phyloP scores from a whole-genome alignment of 64 coral and sea anemone species.

The Montipora cactus region DNA sequence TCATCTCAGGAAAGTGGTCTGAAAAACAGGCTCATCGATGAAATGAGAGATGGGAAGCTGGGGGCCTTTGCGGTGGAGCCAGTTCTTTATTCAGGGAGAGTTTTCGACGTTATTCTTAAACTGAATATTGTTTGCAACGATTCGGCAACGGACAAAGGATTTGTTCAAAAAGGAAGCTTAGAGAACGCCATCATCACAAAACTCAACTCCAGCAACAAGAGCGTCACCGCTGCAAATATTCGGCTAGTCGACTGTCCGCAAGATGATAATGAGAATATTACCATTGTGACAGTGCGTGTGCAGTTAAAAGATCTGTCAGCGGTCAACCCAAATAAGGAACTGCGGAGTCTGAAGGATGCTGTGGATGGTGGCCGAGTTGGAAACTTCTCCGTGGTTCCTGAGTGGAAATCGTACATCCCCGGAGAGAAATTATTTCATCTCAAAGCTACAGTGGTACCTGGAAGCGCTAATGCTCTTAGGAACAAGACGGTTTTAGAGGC shows the following conservation, averaged over 20 bases:
- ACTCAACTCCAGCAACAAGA: background rate
- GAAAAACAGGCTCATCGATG: background rate
- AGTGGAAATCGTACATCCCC: conserved; percentile 24
- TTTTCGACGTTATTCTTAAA: conserved; percentile 16
- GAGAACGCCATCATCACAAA: background rate
- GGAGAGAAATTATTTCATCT: conserved; percentile 34
- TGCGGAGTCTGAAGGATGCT: background rate
- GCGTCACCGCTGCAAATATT: background rate
- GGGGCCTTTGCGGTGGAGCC: conserved; percentile 16
- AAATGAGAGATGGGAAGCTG: conserved; percentile 13
- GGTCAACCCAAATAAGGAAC: background rate
- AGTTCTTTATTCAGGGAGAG: background rate
- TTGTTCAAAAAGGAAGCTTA: background rate
- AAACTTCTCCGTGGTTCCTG: conserved; percentile 11
- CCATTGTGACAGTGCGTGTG: conserved; percentile 2
- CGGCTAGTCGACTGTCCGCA: background rate
- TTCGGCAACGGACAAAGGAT: background rate
- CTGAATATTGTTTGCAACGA: background rate
- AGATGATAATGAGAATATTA: background rate
- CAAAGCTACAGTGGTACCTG: background rate
- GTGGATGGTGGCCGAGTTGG: conserved; percentile 17
- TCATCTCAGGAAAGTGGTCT: background rate
- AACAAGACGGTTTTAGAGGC: background rate
- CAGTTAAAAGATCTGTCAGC: background rate
- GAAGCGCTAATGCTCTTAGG: background rate